Evolutionary conservation across 2,113 vertebrate species (phyloP).

Genomic region (Shinisaurus crocodilurus): DNA sequence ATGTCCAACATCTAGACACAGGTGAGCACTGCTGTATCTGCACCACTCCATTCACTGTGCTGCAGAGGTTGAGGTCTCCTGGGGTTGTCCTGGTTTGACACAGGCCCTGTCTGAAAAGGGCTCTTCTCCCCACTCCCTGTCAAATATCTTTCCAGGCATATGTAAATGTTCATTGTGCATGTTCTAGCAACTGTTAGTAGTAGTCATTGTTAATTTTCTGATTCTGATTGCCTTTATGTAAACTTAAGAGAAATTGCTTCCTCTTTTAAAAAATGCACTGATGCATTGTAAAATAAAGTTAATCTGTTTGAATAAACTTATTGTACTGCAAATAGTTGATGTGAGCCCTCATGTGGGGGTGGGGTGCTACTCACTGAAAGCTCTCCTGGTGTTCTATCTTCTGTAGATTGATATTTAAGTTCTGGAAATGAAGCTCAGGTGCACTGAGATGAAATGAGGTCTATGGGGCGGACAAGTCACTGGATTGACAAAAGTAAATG

Average conservation of each 20-base stretch:
- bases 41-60: not conserved
- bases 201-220: constrained; percentile 36
- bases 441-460: not conserved
- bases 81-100: not conserved
- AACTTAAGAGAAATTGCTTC: constrained; percentile 53
- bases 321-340: constrained; percentile 39
- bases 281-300: constrained; percentile 55
- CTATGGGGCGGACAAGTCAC: too few species aligned
- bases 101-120: not conserved
- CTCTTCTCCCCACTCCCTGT: not conserved
- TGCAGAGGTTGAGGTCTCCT: not conserved
- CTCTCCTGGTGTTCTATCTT: not conserved
- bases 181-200: constrained; percentile 34
- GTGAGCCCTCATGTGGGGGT: rapidly evolving
- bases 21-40: rapidly evolving
- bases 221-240: constrained; percentile 58
- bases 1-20: not conserved
- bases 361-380: too few species aligned
- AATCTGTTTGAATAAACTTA: constrained; percentile 65
- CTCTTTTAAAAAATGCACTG: constrained; percentile 55
- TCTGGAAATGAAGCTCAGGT: not conserved
- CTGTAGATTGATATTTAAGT: not conserved
- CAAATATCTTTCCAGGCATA: not conserved
- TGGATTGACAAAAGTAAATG: not conserved
- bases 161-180: constrained; percentile 43